Evolutionary conservation across 2,113 vertebrate genomes (phyloP), one percentile per base, ranked within the genome.

Genomic region (Lamprotornis superbus): DNA sequence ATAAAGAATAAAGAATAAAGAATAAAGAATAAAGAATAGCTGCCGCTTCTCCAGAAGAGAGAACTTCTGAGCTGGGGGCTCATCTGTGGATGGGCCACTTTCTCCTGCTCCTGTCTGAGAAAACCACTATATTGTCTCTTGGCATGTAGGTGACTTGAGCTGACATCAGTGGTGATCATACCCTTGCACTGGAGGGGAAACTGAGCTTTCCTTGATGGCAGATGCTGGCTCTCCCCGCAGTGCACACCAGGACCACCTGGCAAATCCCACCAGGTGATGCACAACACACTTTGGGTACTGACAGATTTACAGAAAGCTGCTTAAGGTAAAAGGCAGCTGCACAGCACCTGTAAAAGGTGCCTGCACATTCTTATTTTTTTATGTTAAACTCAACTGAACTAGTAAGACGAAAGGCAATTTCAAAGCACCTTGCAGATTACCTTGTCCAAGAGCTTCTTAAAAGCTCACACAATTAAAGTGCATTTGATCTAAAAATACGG

Each of bases 301-400:
- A 68, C 87, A 87, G 83, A 24, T 95, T 87, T 85, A 73, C 91
- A 69, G 78, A 83, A 93, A 93, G 40, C 89, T 82, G 78, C 81
- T 82, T 61, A 91, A 89, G 70, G 83, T 93, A 73, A 87, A 82
- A 93, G 67, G 81, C 77, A 78, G 84, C 64, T 67, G 47, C 60
- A 47, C 6, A 3, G 89, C 5, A 10, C 33, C 49, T 67, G 42
- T 44, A 33, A 3, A 22, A 88, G 56, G 47, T 2, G 5, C 47
- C 84, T 25, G 53, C 68, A 84, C 49, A 19, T 56, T 76, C 37
- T 82, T 55, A 14, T 63, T 92, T 89, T 2, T 1, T 46, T 82
- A n/a, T 46, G 37, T 56, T 87, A 74, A 49, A 84, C 77, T 65
- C 31, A 60, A 77, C 64, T 52, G 55, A 90, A 70, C 60, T 77